phyloP scores from a whole-genome alignment of 1,140 invertebrate species.

The Diorhabda carinulata region DNA sequence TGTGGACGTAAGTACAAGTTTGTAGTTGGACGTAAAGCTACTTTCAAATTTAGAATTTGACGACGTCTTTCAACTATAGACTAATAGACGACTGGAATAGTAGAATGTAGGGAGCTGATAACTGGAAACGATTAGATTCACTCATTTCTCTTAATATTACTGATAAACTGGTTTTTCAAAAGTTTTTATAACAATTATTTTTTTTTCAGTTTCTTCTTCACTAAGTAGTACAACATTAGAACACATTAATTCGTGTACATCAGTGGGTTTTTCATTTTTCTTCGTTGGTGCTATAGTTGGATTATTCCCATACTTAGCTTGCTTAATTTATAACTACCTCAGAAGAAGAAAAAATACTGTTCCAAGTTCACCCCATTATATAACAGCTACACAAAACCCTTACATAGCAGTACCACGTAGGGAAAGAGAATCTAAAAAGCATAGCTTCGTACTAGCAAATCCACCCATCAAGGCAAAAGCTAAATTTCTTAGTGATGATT shows the following conservation, averaged over 20 bases:
- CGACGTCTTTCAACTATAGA: too few species aligned
- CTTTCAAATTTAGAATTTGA: too few species aligned
- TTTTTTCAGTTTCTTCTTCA: background rate
- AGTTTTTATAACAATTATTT: background rate
- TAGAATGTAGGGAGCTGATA: background rate
- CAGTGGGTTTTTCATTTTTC: conserved; percentile 29
- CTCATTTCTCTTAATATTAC: conserved; percentile 8
- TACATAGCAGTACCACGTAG: conserved; percentile 71
- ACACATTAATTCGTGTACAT: conserved; percentile 21
- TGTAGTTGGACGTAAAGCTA: too few species aligned
- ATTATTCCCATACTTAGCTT: conserved; percentile 21
- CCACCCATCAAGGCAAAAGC: conserved; percentile 37
- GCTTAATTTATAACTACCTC: conserved; percentile 19
- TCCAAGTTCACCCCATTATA: conserved; percentile 71
- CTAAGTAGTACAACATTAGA: conserved; percentile 9
- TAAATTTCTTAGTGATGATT: conserved; percentile 64
- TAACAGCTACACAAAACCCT: conserved; percentile 72
- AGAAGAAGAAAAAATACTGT: conserved; percentile 53
- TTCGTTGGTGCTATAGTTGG: conserved; percentile 50
- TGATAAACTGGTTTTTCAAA: conserved; percentile 6
- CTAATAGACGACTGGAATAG: too few species aligned
- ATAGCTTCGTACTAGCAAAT: background rate
- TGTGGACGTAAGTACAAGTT: too few species aligned
- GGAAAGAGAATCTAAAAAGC: conserved; percentile 50
- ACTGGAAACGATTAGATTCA: background rate